These are phyloP conservation scores for Yoshiicerus persimilis DNA, from an alignment of 1,140 invertebrate species.

Conservation along the genomic window DNA sequence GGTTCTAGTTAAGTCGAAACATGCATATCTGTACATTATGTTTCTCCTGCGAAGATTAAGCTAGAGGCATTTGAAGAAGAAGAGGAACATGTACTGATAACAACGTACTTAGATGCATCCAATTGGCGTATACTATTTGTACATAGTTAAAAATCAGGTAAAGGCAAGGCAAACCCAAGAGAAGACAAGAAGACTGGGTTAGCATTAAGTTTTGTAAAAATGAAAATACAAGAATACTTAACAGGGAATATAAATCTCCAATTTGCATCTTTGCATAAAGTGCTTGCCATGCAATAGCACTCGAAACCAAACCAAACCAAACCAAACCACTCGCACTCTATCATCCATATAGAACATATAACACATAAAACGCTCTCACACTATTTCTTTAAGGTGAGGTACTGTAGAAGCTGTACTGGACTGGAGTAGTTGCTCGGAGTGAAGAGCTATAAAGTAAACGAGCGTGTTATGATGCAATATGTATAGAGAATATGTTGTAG, in stretches of 20 bases:
- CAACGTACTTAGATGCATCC: not conserved
- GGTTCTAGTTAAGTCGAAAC: not conserved
- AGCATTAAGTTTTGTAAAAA: not conserved
- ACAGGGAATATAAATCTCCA: conserved; percentile 20
- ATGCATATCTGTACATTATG: not conserved
- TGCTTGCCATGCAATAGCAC: not conserved
- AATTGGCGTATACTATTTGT: not conserved
- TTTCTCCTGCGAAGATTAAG: no score
- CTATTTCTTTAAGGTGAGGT: not conserved
- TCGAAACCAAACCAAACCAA: not conserved
- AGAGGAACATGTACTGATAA: not conserved
- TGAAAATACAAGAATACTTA: not conserved
- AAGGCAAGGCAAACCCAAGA: not conserved
- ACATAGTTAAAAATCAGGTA: not conserved
- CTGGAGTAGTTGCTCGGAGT: not conserved
- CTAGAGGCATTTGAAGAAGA: not conserved
- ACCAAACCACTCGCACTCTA: not conserved
- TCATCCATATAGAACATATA: not conserved
- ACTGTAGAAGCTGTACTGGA: no score
- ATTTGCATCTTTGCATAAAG: conserved; percentile 9
- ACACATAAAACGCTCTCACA: not conserved
- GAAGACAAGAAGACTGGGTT: not conserved
- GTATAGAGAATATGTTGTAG: not conserved
- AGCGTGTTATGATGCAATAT: not conserved
- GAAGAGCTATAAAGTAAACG: not conserved